phyloP scores from a whole-genome alignment of 2,113 vertebrate genomes.

The Prionailurus viverrinus region DNA sequence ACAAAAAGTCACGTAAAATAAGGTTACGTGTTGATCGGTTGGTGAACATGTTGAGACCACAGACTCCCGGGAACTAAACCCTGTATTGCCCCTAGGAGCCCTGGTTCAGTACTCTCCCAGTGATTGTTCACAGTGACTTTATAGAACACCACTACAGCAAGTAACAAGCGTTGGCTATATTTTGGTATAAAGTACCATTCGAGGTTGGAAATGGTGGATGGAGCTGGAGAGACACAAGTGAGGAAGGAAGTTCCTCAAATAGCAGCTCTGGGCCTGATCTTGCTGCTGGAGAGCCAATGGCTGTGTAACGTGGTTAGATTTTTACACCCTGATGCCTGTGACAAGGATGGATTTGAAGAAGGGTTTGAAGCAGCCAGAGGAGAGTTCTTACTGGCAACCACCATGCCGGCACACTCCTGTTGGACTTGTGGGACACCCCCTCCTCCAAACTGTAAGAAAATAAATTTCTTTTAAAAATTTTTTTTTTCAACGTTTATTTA shows the following conservation, averaged over 20 bases:
- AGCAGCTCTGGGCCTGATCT: neutral
- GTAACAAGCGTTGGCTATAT: neutral
- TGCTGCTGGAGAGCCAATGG: neutral
- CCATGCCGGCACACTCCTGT: neutral
- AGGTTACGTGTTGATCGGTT: neutral
- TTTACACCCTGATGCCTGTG: neutral
- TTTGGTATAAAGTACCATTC: neutral
- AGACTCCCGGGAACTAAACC: neutral
- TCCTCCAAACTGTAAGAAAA: neutral
- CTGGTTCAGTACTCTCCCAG: neutral
- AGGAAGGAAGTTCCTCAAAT: neutral
- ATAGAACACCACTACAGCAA: neutral
- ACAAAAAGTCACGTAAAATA: neutral
- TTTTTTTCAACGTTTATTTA: no score
- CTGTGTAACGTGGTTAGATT: neutral
- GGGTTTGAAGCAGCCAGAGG: slow-evolving; percentile 10
- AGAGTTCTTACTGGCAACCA: neutral
- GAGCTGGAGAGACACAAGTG: neutral
- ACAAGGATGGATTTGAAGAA: neutral
- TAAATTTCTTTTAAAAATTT: neutral
- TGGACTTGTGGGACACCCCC: neutral
- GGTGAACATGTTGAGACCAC: neutral
- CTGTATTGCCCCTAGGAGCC: neutral
- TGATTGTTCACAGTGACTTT: neutral
- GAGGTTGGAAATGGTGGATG: neutral